Evolutionary conservation across 2,888 invertebrate genomes (phyloP), one percentile per base, ranked within the genome.

Genomic region (Apamea sordens): DNA sequence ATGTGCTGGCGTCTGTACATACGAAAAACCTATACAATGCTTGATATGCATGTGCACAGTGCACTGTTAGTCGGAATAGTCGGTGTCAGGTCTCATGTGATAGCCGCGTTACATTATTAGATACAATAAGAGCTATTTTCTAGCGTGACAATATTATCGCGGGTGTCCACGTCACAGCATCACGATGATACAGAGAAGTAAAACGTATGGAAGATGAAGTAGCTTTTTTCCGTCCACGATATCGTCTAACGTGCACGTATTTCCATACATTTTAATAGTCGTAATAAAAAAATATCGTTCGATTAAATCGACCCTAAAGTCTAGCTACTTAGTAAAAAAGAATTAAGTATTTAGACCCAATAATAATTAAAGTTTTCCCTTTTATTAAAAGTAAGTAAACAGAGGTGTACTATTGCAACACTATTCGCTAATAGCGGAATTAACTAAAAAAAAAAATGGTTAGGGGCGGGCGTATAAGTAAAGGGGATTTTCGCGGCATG

Each of bases 31-130:
- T 56, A 56, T 10, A 10, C 10, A 24, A 56, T 24, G 24, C 24
- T 56, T 11, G 11, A 11, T 73, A n/a, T 50, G 8, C 18, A 50
- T 73, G 36, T 50, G 8, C 18, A 50, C 2, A 41, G 50, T 24
- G 28, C 11, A 11, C 18, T 28, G 13, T 11, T 2, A 3, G 36
- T 21, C 15, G 36, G 36, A 18, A 18, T 2, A 3, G 36, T 21
- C 15, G 36, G 36, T 41, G 6, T 74, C 47, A 68, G 28, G 47
- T 76, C 76, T 76, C 64, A 53, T 53, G 77, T 78, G 77, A 64
- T 78, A 53, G 41, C 53, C 6, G 53, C 28, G 18, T 32, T 76
- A 36, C 28, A 0, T n/a, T 32, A 44, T 3, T 18, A 32, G 0
- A 18, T 74, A 32, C 2, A 59, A 8, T 5, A n/a, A 75, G 24